Conservation (phyloP, 2,797 vertebrate species). For the Ctenopoma multispine region DNA sequence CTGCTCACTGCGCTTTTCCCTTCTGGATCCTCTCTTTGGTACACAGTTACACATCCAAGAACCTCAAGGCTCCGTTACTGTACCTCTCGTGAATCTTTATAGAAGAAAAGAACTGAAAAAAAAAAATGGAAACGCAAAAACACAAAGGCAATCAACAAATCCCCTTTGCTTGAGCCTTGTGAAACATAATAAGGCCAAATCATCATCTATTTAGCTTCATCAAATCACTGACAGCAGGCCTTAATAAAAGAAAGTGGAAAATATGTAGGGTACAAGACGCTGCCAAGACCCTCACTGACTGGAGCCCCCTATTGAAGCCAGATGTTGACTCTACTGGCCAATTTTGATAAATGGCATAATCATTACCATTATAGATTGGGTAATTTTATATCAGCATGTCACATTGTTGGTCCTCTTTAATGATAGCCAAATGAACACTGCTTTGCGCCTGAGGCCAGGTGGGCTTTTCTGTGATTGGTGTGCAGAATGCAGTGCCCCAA, state of each 20-base stretch:
- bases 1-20: slow-evolving; percentile 56
- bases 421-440: slow-evolving; percentile 79
- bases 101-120: slow-evolving; percentile 5
- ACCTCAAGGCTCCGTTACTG: slow-evolving; percentile 48
- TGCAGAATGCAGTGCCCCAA: slow-evolving; percentile 48
- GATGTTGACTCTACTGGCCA: slow-evolving; percentile 88
- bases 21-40: slow-evolving; percentile 43
- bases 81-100: slow-evolving; percentile 50
- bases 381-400: slow-evolving; percentile 82
- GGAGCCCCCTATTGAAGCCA: slow-evolving; percentile 86
- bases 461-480: slow-evolving; percentile 66
- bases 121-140: slow-evolving; percentile 51
- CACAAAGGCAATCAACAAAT: slow-evolving; percentile 83
- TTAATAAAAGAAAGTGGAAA: slow-evolving; percentile 86
- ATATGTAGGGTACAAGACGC: slow-evolving; percentile 83
- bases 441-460: slow-evolving; percentile 76
- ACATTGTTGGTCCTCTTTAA: slow-evolving; percentile 80
- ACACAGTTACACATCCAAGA: slow-evolving; percentile 44
- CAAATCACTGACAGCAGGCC: slow-evolving; percentile 86
- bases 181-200: slow-evolving; percentile 84
- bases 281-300: slow-evolving; percentile 84
- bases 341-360: slow-evolving; percentile 87
- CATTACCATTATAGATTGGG: slow-evolving; percentile 84
- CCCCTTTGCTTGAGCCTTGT: slow-evolving; percentile 67
- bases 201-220: slow-evolving; percentile 86